Evolutionary conservation across 2,797 vertebrate genomes (phyloP).

Genomic region (Cercopithecus hamlyni): DNA sequence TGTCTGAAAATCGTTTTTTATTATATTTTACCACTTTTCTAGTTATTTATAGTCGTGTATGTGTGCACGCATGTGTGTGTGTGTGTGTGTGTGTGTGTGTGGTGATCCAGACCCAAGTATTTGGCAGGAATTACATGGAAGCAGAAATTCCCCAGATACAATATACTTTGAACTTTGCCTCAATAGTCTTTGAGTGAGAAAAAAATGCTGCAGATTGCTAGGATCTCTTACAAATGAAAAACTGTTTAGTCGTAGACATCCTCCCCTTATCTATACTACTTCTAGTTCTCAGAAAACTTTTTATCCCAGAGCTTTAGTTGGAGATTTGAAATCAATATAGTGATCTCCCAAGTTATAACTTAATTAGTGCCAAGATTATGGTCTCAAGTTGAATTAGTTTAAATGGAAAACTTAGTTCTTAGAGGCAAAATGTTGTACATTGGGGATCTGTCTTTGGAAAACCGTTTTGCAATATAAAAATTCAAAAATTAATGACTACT

Average conservation of each 20-base stretch:
- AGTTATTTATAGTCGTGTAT: neutral
- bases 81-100: neutral
- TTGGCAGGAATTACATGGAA: slow-evolving; percentile 31
- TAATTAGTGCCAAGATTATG: neutral
- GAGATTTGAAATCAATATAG: neutral
- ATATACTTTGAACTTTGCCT: slow-evolving; percentile 20
- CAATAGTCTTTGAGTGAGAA: neutral
- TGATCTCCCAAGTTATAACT: neutral
- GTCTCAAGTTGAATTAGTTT: neutral
- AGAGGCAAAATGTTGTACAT: neutral
- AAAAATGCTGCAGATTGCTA: neutral
- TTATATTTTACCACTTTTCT: slow-evolving; percentile 18
- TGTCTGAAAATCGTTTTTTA: slow-evolving; percentile 3
- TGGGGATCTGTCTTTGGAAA: slow-evolving; percentile 33
- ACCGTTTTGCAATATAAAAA: slow-evolving; percentile 1
- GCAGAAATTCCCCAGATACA: slow-evolving; percentile 28
- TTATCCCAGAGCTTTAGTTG: neutral
- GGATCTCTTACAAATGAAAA: neutral
- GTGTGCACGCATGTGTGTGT: neutral
- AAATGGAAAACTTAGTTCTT: slow-evolving; percentile 12
- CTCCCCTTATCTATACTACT: neutral
- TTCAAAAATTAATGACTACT: neutral
- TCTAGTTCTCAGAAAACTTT: slow-evolving; percentile 19
- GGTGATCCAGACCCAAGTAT: neutral
- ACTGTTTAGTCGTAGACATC: neutral